Evolutionary conservation across 37 sponge, comb jelly and placozoan species (phyloP).

Genomic region (Halichondria panicea): DNA sequence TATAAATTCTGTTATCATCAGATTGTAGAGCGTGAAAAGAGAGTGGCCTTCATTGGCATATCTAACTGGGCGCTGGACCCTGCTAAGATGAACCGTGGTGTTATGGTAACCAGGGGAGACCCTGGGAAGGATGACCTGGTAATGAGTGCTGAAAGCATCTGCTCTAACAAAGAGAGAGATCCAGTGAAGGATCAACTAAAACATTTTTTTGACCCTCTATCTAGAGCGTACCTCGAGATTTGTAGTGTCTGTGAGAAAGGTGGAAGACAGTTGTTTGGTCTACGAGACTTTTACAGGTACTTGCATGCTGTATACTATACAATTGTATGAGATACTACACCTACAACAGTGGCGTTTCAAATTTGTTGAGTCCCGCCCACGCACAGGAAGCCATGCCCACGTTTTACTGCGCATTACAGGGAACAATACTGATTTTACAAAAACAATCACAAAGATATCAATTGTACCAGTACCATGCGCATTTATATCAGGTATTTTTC

Average conservation of each 20-base stretch:
- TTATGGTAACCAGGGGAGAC: slow-evolving; percentile 78
- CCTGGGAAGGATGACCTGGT: slow-evolving; percentile 69
- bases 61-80: slow-evolving; percentile 96
- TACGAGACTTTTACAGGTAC: slow-evolving; percentile 95
- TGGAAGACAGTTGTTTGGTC: slow-evolving; percentile 93
- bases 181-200: slow-evolving; percentile 37
- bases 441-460: too few species aligned
- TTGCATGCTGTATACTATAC: too few species aligned
- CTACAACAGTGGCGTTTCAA: too few species aligned
- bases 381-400: too few species aligned
- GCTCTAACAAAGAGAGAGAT: slow-evolving; percentile 51
- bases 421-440: too few species aligned
- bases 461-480: too few species aligned
- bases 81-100: slow-evolving; percentile 94
- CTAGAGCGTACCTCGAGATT: slow-evolving; percentile 62
- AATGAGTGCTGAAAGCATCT: slow-evolving; percentile 77
- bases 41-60: slow-evolving; percentile 87
- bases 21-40: slow-evolving; percentile 40
- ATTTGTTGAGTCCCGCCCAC: too few species aligned
- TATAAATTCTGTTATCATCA: not conserved
- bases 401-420: too few species aligned
- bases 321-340: not conserved
- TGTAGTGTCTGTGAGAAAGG: slow-evolving; percentile 27
- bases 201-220: slow-evolving; percentile 35
- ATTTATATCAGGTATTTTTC: too few species aligned